phyloP scores from a whole-genome alignment of 2,888 invertebrate species.

The Chouioia cunea region DNA sequence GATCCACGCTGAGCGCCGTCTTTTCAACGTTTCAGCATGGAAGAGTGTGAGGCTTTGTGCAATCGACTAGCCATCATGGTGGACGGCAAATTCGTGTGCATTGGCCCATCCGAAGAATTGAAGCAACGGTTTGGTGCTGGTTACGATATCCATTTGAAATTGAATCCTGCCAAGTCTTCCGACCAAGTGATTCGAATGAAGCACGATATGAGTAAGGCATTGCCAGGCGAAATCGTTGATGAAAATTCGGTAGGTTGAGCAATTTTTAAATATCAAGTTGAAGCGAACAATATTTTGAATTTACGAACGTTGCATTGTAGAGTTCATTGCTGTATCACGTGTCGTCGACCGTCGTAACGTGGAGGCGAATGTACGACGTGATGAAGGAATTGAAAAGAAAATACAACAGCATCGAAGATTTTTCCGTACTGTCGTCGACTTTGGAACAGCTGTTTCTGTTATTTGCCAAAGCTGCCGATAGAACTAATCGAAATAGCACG shows the following conservation, averaged over 20 bases:
- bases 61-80: slow-evolving; percentile 83
- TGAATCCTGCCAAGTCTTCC: slow-evolving; percentile 56
- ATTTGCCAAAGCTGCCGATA: slow-evolving; percentile 60
- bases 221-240: slow-evolving; percentile 77
- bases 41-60: slow-evolving; percentile 88
- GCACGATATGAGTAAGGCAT: slow-evolving; percentile 70
- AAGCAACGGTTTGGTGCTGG: slow-evolving; percentile 80
- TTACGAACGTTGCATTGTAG: slow-evolving; percentile 45
- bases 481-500: not conserved
- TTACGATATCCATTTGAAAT: slow-evolving; percentile 73
- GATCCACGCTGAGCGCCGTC: too few relatives aligned
- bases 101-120: slow-evolving; percentile 80
- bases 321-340: slow-evolving; percentile 63
- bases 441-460: slow-evolving; percentile 65
- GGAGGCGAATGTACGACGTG: slow-evolving; percentile 63
- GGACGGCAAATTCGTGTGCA: slow-evolving; percentile 78
- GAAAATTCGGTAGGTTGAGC: slow-evolving; percentile 74
- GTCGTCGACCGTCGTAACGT: slow-evolving; percentile 57
- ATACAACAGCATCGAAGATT: slow-evolving; percentile 62
- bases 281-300: too few relatives aligned
- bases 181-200: slow-evolving; percentile 68
- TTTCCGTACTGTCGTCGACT: slow-evolving; percentile 63
- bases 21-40: slow-evolving; percentile 75
- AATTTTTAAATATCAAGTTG: not conserved
- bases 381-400: slow-evolving; percentile 58